Conservation (phyloP, 2,113 vertebrate genomes). For the Notarius quadriscutis region DNA sequence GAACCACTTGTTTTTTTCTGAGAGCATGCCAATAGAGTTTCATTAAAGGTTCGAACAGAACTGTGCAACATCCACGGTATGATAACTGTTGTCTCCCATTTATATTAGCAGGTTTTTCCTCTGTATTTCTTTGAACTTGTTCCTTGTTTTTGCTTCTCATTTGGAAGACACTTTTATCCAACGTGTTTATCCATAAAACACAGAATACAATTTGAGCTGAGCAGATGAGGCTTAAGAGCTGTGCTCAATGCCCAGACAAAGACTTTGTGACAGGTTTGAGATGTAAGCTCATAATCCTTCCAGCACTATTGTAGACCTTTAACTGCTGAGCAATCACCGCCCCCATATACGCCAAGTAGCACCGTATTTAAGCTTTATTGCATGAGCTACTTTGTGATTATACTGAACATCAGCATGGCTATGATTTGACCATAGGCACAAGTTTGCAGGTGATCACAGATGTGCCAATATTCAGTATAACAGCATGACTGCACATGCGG, state of each 20-base stretch:
- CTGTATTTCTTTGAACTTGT: neutral
- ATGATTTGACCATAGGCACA: neutral
- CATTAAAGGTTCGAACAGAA: neutral
- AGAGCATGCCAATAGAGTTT: neutral
- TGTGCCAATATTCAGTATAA: neutral
- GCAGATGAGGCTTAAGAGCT: conserved; percentile 3
- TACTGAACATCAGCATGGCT: neutral
- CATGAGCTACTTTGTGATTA: neutral
- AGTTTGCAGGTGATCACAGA: too few species aligned
- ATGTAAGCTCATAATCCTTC: neutral
- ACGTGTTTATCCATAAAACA: neutral
- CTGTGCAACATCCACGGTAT: neutral
- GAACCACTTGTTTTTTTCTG: neutral
- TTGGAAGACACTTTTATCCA: neutral
- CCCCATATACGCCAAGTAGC: neutral
- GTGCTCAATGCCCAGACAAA: neutral
- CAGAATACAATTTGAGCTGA: conserved; percentile 6
- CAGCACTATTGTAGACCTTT: neutral
- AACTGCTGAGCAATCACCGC: too few species aligned
- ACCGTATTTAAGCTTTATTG: neutral
- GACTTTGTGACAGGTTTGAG: neutral
- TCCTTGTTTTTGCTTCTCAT: neutral
- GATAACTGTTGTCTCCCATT: neutral
- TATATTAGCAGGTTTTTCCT: neutral
- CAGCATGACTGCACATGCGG: neutral